These are phyloP conservation scores for Lagria hirta DNA, from an alignment of 2,888 invertebrate genomes.

Conservation along the genomic window DNA sequence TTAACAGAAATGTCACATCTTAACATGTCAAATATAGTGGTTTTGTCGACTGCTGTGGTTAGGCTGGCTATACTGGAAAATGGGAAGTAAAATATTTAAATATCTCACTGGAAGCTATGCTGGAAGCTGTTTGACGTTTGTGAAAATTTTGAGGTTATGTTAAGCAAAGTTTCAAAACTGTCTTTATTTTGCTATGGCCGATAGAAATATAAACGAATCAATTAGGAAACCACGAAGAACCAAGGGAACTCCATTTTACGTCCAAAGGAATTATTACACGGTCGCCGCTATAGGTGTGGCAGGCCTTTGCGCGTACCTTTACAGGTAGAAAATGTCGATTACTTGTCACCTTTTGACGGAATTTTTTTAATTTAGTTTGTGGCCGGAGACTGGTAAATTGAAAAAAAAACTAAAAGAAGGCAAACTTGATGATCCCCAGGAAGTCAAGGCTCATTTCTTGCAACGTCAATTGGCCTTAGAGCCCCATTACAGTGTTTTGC, in stretches of 20 bases:
- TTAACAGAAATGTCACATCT: no score
- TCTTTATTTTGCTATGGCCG: conserved; percentile 38
- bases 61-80: no score
- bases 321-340: conserved; percentile 54
- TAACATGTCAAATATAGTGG: no score
- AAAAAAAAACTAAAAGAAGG: conserved; percentile 33
- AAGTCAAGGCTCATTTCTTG: conserved; percentile 29
- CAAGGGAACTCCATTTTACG: conserved; percentile 65
- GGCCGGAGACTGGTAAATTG: conserved; percentile 37
- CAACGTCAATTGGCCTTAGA: conserved; percentile 21
- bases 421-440: conserved; percentile 40
- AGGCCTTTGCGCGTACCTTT: conserved; percentile 52
- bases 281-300: conserved; percentile 55
- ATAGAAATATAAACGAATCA: conserved; percentile 48
- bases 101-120: no score
- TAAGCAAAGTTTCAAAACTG: background rate
- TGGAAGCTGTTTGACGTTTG: no score
- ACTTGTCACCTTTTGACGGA: conserved; percentile 2
- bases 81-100: no score
- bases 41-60: no score
- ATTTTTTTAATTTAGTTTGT: conserved; percentile 37
- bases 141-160: conserved; percentile 13
- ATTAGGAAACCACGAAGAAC: conserved; percentile 66
- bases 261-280: conserved; percentile 59
- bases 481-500: conserved; percentile 28